Evolutionary conservation across 2,113 vertebrate species (phyloP), one percentile per base, ranked within the genome.

Genomic region (Pachycephala philippinensis): DNA sequence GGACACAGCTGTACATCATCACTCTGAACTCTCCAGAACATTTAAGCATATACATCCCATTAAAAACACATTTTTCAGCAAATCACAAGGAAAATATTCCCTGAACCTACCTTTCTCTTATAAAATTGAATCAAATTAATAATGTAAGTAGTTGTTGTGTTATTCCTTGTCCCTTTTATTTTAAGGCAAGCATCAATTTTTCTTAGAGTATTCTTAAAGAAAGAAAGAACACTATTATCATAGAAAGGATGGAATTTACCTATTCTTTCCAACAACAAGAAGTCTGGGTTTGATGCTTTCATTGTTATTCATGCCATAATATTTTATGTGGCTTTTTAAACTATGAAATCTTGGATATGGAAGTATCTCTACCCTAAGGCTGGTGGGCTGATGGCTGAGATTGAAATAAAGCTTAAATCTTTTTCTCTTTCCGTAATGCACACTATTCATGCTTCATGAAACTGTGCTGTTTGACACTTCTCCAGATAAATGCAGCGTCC

Each of bases 51-150:
- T 45, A 92, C 16, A 68, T 80, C 77, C 39, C 52, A 87, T 93
- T 87, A 93, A 94, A 95, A 93, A 77, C 70, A 91, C 64, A 96
- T 42, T 92, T 96, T 94, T 88, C 81, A 81, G n/a, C 10, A 26
- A 88, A 82, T 93, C n/a, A 49, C n/a, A 74, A 49, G 28, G 68
- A 92, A 97, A 92, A 87, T 44, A 31, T 76, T 84, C 52, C 66
- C 56, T 68, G 33, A 89, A 49, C 37, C 19, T 88, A 27, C 82
- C 71, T 96, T 86, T 64, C 28, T 68, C 42, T 70, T 84, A 30
- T 30, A 86, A 94, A 95, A 90, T 64, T 47, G 78, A 90, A 75
- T 50, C 24, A 76, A 94, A 69, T 96, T 21, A 95, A 92, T 94
- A 91, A 89, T 96, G 44, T 71, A 93, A 72, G 45, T 56, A 24